Evolutionary conservation across 1,140 invertebrate species (phyloP), one percentile per base, ranked within the genome.

Genomic region (Heterodera schachtii): DNA sequence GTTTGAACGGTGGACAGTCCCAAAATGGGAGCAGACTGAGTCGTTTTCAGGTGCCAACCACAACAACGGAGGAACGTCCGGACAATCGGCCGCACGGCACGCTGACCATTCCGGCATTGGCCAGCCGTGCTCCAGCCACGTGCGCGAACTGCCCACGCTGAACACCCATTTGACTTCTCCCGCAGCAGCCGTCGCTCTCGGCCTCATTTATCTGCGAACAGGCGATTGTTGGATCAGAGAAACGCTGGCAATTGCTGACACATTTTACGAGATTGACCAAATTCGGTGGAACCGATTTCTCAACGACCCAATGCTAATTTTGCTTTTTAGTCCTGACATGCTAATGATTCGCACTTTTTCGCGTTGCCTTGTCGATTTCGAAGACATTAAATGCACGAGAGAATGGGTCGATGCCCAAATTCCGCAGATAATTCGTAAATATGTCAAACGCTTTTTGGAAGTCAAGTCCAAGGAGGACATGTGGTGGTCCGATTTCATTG

Each of bases 101-200:
- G 3, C 21, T 11, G 77, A 78, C 47, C 70, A 78, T 69, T 78
- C 77, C 21, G 77, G 77, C 66, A 78, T 78, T 70, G 77, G 77
- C 13, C 77, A 78, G n/a, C 77, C 77, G 47, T 49, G 47, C 43
- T 83, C 82, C 21, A 83, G 70, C 83, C 82, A 83, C 67, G 78
- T 85, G 47, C 83, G 83, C 6, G 82, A 84, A 77, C n/a, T 80
- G 5, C 31, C 66, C 21, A 81, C 79, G n/a, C 19, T 84, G 21
- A 84, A 84, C 60, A 76, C 82, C 13, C 83, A 84, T 66, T 52
- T 84, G 19, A 84, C 83, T 21, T 85, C 83, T 9, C 83, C 83
- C 0, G 84, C 83, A 11, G 83, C 83, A 16, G 79, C 47, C n/a
- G 60, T 81, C 46, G 83, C 83, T 16, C 60, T 84, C 31, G 83